Evolutionary conservation across 2,888 invertebrate species (phyloP).

Genomic region (Rhagonycha fulva): DNA sequence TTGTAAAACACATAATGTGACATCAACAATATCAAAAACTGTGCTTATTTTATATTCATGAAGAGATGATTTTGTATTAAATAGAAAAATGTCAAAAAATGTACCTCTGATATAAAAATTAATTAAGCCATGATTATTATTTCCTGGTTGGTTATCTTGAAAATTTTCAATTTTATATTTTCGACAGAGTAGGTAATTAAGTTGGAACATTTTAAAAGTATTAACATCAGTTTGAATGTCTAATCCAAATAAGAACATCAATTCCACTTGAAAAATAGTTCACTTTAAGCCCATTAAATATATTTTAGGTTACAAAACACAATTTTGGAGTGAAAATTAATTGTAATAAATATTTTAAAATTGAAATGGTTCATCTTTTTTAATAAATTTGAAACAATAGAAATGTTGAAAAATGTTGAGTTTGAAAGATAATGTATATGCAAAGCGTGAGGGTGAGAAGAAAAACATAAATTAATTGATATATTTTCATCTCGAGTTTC

Average conservation of each 20-base stretch:
- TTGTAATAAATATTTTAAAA: not conserved
- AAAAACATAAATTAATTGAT: not conserved
- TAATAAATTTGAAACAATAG: not conserved
- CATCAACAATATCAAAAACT: no score
- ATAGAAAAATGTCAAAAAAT: not conserved
- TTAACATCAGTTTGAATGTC: not conserved
- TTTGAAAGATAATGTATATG: not conserved
- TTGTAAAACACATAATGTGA: no score
- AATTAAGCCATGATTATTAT: not conserved
- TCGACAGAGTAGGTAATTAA: not conserved
- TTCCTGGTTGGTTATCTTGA: not conserved
- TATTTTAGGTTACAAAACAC: not conserved
- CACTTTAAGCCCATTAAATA: not conserved
- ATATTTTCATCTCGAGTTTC: conserved; percentile 10
- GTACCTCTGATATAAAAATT: not conserved
- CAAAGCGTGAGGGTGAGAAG: not conserved
- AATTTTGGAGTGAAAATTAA: not conserved
- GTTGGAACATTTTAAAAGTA: not conserved
- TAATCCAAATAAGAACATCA: not conserved
- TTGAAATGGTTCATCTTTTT: not conserved
- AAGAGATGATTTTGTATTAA: not conserved
- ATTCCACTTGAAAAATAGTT: not conserved
- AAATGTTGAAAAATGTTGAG: not conserved
- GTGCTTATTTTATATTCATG: no score
- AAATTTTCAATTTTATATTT: not conserved